Evolutionary conservation across 2,113 vertebrate species (phyloP).

Genomic region (Ophthalmolycus amberensis): DNA sequence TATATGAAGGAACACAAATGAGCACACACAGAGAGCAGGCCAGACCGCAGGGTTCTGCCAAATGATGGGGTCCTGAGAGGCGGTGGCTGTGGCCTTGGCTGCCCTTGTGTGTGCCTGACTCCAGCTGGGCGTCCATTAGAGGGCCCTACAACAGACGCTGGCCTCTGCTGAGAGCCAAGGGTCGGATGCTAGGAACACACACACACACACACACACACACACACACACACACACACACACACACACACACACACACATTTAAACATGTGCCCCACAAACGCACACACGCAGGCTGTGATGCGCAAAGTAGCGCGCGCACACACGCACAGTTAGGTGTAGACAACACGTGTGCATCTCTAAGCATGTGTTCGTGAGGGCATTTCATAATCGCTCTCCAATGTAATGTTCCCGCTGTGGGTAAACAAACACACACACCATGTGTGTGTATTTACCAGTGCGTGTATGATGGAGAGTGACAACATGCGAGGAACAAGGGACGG

Average conservation of each 20-base stretch:
- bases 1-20: constrained; percentile 12
- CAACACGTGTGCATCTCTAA: constrained; percentile 14
- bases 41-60: constrained; percentile 68
- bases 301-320: not conserved
- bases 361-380: constrained; percentile 50
- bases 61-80: constrained; percentile 77
- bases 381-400: constrained; percentile 29
- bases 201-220: not conserved
- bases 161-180: constrained; percentile 79
- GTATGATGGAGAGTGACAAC: constrained; percentile 44
- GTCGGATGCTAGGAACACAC: constrained; percentile 63
- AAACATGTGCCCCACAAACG: not conserved
- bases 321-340: constrained; percentile 24
- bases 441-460: constrained; percentile 35
- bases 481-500: constrained; percentile 12
- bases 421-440: constrained; percentile 8
- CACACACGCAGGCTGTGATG: not conserved
- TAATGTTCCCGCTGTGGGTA: not conserved
- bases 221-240: constrained; percentile 38
- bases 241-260: not conserved
- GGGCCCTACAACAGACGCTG: constrained; percentile 81
- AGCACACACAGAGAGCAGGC: constrained; percentile 18
- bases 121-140: constrained; percentile 84
- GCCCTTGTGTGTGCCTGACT: constrained; percentile 79
- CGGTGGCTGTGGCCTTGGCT: constrained; percentile 79